Evolutionary conservation across 30 jellyfish, hydroid and myxozoan genomes (phyloP), one percentile per base, ranked within the genome.

Genomic region (Hydra vulgaris): DNA sequence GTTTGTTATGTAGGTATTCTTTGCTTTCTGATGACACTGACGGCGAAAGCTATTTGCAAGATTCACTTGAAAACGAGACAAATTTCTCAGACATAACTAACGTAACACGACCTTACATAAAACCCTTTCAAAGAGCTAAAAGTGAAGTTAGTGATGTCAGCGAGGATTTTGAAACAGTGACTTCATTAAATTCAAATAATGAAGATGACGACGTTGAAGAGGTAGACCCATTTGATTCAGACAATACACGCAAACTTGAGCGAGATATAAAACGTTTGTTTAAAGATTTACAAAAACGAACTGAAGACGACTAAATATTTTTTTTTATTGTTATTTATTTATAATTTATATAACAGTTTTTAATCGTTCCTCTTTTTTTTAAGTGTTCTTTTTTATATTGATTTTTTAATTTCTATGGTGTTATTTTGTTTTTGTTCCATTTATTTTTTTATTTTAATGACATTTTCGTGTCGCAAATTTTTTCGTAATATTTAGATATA

Each of bases 201-300:
- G 88, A 88, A 16, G 94, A 82, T 1, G 94, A 82, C 23, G 89
- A 80, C 40, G 81, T 74, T 55, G 53, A 56, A 40, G 97, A 89
- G 52, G 56, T 53, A 40, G 98, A 92, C 76, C 95, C 95, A 0
- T 54, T 92, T 79, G 98, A 92, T 70, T 95, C 95, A 22, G 95
- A 87, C 19, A 87, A 92, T 52, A 87, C 98, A 24, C 74, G 98
- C 72, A 83, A 84, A 72, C 73, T 92, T 21, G 98, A 85, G 77
- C 84, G 95, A 3, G 96, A 92, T 21, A 80, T 92, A 73, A 87
- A 92, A 70, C 74, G 80, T 15, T 86, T 92, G 66, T 22, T 92
- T 77, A 87, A 84, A 53, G 98, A 92, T 26, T 22, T 92, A 53
- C 79, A 76, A 66, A 79, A 74, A 73, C 80, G 89, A 22, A 92